Conservation (phyloP, 2,888 invertebrate species). For the Drosophila putrida region DNA sequence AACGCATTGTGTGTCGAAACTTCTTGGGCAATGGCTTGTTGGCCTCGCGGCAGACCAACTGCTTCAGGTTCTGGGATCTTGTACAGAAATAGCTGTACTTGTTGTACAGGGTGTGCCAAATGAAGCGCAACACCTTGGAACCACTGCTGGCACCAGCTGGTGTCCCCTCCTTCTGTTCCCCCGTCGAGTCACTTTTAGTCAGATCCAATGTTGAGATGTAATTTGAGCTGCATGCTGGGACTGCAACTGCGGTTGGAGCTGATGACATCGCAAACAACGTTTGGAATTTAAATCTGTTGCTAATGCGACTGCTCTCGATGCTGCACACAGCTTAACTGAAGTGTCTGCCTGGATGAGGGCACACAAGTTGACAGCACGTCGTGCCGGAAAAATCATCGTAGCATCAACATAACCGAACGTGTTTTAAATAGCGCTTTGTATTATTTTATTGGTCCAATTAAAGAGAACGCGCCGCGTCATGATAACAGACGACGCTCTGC, state of each 20-base stretch:
- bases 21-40: conserved; percentile 82
- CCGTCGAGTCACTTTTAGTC: conserved; percentile 49
- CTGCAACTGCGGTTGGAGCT: conserved; percentile 24
- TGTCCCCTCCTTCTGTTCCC: conserved; percentile 32
- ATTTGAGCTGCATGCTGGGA: conserved; percentile 44
- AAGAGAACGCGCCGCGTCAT: conserved; percentile 57
- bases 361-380: conserved; percentile 53
- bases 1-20: conserved; percentile 75
- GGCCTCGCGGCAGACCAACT: conserved; percentile 72
- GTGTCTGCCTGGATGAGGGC: conserved; percentile 40
- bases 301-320: conserved; percentile 63
- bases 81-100: conserved; percentile 75
- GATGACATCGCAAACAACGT: conserved; percentile 42
- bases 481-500: conserved; percentile 55
- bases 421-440: conserved; percentile 73
- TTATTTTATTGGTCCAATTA: conserved; percentile 83
- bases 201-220: conserved; percentile 68
- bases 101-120: conserved; percentile 78
- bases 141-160: conserved; percentile 53
- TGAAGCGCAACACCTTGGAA: conserved; percentile 73
- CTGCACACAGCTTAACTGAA: conserved; percentile 63
- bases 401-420: conserved; percentile 50
- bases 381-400: conserved; percentile 62
- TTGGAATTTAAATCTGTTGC: conserved; percentile 15
- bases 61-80: conserved; percentile 62